These are phyloP conservation scores for Crax fasciolata DNA, from an alignment of 2,797 vertebrate genomes.

Conservation along the genomic window DNA sequence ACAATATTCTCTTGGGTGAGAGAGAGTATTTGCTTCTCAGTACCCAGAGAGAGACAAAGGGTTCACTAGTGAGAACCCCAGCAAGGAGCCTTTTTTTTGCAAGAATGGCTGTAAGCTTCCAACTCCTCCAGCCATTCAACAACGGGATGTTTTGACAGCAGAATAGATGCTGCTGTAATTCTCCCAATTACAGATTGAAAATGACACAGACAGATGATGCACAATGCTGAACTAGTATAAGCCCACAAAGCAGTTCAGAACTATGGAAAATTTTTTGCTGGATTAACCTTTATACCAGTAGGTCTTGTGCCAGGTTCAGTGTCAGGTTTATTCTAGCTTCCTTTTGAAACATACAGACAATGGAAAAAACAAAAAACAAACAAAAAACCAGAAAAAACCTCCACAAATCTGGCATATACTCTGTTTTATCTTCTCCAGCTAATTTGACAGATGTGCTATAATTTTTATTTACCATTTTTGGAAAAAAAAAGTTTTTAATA, in stretches of 20 bases:
- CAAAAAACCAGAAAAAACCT: not conserved
- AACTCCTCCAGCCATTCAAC: not conserved
- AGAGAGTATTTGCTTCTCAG: not conserved
- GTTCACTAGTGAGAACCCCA: not conserved
- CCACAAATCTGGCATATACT: not conserved
- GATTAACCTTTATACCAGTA: not conserved
- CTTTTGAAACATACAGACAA: not conserved
- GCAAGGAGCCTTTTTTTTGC: not conserved
- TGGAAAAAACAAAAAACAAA: not conserved
- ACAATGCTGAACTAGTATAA: not conserved
- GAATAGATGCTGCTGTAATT: not conserved
- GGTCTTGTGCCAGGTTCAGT: not conserved
- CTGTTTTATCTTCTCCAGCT: not conserved
- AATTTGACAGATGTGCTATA: not conserved
- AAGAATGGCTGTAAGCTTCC: conserved; percentile 1
- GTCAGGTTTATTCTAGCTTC: not conserved
- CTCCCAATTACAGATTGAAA: conserved; percentile 2
- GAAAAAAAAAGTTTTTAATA: conserved; percentile 2
- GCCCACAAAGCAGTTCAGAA: not conserved
- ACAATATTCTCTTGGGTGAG: not conserved
- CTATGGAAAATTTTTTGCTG: conserved; percentile 2
- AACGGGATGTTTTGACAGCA: conserved; percentile 29
- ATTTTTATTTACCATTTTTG: not conserved
- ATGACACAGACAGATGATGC: not conserved
- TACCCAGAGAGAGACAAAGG: not conserved